Evolutionary conservation across 2,888 invertebrate species (phyloP), one percentile per base, ranked within the genome.

Genomic region (Eupeodes latifasciatus): DNA sequence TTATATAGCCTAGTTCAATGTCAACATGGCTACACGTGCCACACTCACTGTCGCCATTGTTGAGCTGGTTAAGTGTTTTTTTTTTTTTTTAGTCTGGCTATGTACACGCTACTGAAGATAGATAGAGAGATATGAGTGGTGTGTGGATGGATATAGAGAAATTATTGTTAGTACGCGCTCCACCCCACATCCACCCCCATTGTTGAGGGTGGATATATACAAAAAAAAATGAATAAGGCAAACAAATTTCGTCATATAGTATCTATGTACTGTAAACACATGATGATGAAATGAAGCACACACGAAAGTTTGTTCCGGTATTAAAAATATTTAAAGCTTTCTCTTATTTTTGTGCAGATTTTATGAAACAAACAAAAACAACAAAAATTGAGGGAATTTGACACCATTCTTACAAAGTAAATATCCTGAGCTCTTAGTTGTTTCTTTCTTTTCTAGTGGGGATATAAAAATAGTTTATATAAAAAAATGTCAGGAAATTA

Each of bases 41-140:
- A 86, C 89, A 82, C 85, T 86, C 82, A 81, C 88, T 88, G 88
- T 85, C 88, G 88, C 88, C 88, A 85, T 81, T 88, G 88, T 88
- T 88, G 81, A 85, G 85, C 85, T 88, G 88, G 88, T 88, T 85
- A 88, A 85, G 88, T 88, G 81, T 77, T 75, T 44, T 78, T 67
- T 78, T 27, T 27, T 27, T 27, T 27, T 27, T 27, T 27, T 27
- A 27, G 27, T 27, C 69, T 66, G 76, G 72, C 77, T 78, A 36
- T 84, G 72, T 83, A 66, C 62, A 66, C 67, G 81, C 74, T 16
- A 51, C 47, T 53, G 69, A 49, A 36, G 49, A 62, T 72, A 53
- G 61, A 53, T 49, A 61, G 27, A 27, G 1, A 27, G 57, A 81
- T 78, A 66, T 59, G 59, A 72, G 49, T 59, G 34, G 61, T 59